phyloP scores from a whole-genome alignment of 2,888 invertebrate genomes.

The Tortrix viridana region DNA sequence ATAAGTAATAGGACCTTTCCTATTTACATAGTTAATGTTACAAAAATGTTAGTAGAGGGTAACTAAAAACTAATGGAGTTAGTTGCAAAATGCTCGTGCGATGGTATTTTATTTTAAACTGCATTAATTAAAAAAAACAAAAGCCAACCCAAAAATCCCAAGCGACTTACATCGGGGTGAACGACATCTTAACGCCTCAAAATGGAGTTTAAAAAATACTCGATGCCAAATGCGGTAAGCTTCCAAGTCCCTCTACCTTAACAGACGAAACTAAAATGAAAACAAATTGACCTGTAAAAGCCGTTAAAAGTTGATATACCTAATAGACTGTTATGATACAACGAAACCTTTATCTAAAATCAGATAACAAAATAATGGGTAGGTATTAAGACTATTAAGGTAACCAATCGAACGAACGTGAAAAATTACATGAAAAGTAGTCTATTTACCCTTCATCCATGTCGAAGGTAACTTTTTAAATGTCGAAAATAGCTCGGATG shows the following conservation, averaged over 20 bases:
- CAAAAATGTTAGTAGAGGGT: constrained; percentile 8
- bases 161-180: constrained; percentile 79
- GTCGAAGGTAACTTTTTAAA: constrained; percentile 49
- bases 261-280: constrained; percentile 69
- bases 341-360: constrained; percentile 38
- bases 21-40: neutral
- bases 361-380: constrained; percentile 33
- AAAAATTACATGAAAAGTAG: constrained; percentile 16
- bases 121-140: constrained; percentile 12
- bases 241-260: constrained; percentile 56
- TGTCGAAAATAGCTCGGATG: constrained; percentile 10
- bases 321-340: constrained; percentile 41
- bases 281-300: constrained; percentile 47
- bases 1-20: no score
- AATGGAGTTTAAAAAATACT: constrained; percentile 48
- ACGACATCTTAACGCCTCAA: constrained; percentile 67
- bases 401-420: constrained; percentile 11
- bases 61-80: constrained; percentile 17
- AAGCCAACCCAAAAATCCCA: constrained; percentile 42
- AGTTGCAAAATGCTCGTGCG: constrained; percentile 24
- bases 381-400: neutral
- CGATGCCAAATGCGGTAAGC: constrained; percentile 57
- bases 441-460: constrained; percentile 65
- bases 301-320: constrained; percentile 15
- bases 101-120: neutral